Evolutionary conservation across 2,113 vertebrate species (phyloP).

Genomic region (Python bivittatus): DNA sequence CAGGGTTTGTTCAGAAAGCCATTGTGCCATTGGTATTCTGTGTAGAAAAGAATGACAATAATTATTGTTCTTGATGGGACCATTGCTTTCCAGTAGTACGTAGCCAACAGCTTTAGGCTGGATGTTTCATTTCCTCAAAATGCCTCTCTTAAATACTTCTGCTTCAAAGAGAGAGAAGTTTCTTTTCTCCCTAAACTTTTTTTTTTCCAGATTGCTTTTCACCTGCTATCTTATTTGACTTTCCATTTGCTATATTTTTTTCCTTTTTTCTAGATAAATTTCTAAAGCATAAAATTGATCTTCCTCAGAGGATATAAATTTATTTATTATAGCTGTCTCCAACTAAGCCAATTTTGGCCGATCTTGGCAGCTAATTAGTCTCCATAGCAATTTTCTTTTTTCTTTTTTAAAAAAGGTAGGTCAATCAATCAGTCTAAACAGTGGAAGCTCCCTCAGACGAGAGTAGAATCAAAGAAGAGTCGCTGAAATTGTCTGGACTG

Average conservation of each 20-base stretch:
- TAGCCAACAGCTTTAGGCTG: constrained; percentile 8
- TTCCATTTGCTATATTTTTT: background rate
- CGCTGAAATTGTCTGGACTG: background rate
- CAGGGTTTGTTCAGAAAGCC: constrained; percentile 30
- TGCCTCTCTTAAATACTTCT: constrained; percentile 30
- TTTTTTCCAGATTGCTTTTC: background rate
- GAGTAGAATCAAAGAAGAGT: background rate
- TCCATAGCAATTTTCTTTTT: background rate
- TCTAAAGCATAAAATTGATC: constrained; percentile 5
- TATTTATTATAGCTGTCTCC: background rate
- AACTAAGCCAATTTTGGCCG: background rate
- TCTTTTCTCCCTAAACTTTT: background rate
- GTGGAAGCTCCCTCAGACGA: background rate
- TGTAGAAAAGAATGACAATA: constrained; percentile 48
- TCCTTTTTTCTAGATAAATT: constrained; percentile 5
- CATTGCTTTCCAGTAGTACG: constrained; percentile 34
- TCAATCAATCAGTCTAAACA: background rate
- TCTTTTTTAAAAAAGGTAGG: background rate
- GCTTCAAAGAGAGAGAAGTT: background rate
- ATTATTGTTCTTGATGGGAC: constrained; percentile 37
- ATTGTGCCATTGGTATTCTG: constrained; percentile 8
- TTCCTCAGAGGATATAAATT: background rate
- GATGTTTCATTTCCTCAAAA: constrained; percentile 30
- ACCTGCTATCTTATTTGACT: background rate
- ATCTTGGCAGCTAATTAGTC: background rate